These are phyloP conservation scores for Thereva nobilitata DNA, from an alignment of 2,888 invertebrate species.

Conservation along the genomic window DNA sequence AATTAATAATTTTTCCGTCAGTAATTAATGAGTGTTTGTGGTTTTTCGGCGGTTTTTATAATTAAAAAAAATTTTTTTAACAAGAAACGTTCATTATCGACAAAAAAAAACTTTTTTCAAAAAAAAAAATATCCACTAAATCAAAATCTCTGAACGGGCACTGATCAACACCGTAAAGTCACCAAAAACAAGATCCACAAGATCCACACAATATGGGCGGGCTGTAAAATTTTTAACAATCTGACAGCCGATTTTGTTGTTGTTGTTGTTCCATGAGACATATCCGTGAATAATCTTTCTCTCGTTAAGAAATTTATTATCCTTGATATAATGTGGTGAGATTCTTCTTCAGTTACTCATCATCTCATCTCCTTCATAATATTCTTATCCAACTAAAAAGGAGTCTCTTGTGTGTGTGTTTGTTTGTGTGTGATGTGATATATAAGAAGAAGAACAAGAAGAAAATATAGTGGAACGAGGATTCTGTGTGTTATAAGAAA, in stretches of 20 bases:
- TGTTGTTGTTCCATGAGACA: constrained; percentile 22
- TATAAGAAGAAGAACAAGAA: background rate
- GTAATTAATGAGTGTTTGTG: constrained; percentile 31
- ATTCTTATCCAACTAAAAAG: no score
- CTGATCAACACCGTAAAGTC: no score
- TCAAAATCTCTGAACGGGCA: no score
- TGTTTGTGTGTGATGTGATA: background rate
- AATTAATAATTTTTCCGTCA: constrained; percentile 27
- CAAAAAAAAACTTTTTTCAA: no score
- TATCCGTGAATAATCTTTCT: constrained; percentile 15
- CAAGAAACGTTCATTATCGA: no score
- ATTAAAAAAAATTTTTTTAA: constrained; percentile 18
- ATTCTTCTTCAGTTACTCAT: constrained; percentile 29
- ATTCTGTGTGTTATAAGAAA: no score
- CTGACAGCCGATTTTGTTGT: constrained; percentile 10
- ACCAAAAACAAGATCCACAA: no score
- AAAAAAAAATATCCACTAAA: no score
- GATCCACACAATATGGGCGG: background rate
- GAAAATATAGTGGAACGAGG: no score
- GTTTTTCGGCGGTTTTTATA: constrained; percentile 11
- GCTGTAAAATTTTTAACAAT: constrained; percentile 15
- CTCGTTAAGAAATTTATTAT: constrained; percentile 35
- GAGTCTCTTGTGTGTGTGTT: no score
- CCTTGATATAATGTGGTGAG: constrained; percentile 7
- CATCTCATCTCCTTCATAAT: background rate